phyloP scores from a whole-genome alignment of 2,888 invertebrate genomes.

The Sinohyriopsis cumingii region DNA sequence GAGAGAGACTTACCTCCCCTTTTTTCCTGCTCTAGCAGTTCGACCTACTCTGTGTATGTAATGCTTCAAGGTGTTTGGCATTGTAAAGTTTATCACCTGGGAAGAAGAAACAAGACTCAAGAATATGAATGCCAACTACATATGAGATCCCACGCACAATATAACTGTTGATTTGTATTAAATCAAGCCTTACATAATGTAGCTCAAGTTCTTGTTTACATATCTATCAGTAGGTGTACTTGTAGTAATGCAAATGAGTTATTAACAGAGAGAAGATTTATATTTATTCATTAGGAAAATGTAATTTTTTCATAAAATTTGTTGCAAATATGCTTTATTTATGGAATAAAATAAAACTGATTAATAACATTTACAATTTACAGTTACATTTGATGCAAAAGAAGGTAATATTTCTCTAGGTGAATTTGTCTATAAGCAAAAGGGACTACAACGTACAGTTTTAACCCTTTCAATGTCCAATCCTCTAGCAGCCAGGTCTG shows the following conservation, averaged over 20 bases:
- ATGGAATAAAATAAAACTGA: too few species aligned
- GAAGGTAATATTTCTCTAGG: background rate
- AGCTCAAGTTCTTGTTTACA: too few species aligned
- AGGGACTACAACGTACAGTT: constrained; percentile 77
- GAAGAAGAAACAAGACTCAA: constrained; percentile 13
- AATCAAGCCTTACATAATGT: too few species aligned
- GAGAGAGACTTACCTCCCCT: constrained; percentile 76
- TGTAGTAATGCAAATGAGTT: too few species aligned
- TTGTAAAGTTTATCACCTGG: constrained; percentile 90
- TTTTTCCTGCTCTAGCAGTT: constrained; percentile 95
- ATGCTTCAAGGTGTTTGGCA: constrained; percentile 95
- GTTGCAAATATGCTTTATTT: background rate
- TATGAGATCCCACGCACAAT: background rate
- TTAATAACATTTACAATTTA: background rate
- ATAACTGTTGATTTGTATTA: too few species aligned
- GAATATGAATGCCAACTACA: background rate
- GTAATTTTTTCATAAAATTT: background rate
- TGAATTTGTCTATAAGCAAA: background rate
- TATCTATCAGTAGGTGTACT: too few species aligned
- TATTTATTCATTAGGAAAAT: background rate
- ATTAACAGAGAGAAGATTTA: background rate
- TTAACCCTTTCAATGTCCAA: constrained; percentile 97
- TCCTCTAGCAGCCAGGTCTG: constrained; percentile 94
- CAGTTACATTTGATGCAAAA: background rate
- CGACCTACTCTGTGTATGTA: constrained; percentile 97